Conservation (phyloP, 2,888 invertebrate genomes). For the Prostheceraeus crozeri region DNA sequence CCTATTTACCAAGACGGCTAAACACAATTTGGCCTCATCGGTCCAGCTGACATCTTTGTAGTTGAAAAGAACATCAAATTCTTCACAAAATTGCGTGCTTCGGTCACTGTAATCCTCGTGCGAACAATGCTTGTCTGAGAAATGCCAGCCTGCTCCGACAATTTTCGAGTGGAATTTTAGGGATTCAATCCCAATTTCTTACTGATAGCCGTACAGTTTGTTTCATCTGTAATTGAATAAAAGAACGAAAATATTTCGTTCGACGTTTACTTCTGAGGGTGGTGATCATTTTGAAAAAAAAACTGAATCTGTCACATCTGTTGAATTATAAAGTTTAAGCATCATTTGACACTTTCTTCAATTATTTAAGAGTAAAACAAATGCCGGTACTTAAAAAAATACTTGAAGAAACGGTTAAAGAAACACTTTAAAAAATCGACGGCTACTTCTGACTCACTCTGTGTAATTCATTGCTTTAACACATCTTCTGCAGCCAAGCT, state of each 20-base stretch:
- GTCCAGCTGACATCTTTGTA: conserved; percentile 25
- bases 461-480: too few relatives aligned
- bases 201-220: background rate
- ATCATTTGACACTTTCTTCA: too few relatives aligned
- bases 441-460: conserved; percentile 26
- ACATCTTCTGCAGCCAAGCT: too few relatives aligned
- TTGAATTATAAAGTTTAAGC: too few relatives aligned
- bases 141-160: background rate
- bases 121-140: conserved; percentile 10
- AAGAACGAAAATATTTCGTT: too few relatives aligned
- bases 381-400: too few relatives aligned
- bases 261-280: too few relatives aligned
- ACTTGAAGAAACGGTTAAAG: too few relatives aligned
- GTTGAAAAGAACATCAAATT: conserved; percentile 17
- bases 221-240: too few relatives aligned
- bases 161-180: conserved; percentile 1
- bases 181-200: conserved; percentile 5
- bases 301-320: background rate
- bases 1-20: conserved; percentile 31
- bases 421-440: too few relatives aligned
- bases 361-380: too few relatives aligned
- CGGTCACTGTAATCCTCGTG: background rate
- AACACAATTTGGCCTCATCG: conserved; percentile 30
- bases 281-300: too few relatives aligned
- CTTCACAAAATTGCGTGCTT: conserved; percentile 23